Conservation (phyloP, 2,113 vertebrate species). For the Ctenodactylus gundi region DNA sequence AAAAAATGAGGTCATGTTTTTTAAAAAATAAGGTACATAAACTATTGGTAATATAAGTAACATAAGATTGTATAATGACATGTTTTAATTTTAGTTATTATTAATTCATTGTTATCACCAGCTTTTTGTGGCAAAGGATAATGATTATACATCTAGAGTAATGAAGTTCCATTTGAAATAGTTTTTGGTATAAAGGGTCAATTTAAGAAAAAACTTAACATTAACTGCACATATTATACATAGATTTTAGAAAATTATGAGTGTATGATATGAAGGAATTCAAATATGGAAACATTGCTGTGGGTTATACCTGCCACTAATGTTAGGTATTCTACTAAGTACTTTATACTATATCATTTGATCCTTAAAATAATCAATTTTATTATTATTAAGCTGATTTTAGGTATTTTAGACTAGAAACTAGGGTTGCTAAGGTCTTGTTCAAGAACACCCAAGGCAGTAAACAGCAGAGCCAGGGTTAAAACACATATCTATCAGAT, state of each 20-base stretch:
- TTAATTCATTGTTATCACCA: background rate
- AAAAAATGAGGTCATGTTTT: background rate
- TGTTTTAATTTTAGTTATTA: background rate
- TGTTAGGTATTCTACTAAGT: background rate
- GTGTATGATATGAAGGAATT: background rate
- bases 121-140: background rate
- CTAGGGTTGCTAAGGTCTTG: background rate
- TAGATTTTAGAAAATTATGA: background rate
- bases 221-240: background rate
- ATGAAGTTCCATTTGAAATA: slow-evolving; percentile 8
- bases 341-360: background rate
- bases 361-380: background rate
- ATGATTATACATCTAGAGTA: background rate
- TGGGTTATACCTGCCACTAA: background rate
- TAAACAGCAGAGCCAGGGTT: background rate
- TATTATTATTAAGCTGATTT: background rate
- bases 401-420: background rate
- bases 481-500: background rate
- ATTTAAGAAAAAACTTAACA: background rate
- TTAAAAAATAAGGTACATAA: background rate
- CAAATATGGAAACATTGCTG: background rate
- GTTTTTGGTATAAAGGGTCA: background rate
- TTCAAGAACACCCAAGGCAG: background rate
- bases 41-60: background rate
- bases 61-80: background rate